Evolutionary conservation across 2,797 vertebrate species (phyloP), one percentile per base, ranked within the genome.

Genomic region (Stomatorhinus walkeri): DNA sequence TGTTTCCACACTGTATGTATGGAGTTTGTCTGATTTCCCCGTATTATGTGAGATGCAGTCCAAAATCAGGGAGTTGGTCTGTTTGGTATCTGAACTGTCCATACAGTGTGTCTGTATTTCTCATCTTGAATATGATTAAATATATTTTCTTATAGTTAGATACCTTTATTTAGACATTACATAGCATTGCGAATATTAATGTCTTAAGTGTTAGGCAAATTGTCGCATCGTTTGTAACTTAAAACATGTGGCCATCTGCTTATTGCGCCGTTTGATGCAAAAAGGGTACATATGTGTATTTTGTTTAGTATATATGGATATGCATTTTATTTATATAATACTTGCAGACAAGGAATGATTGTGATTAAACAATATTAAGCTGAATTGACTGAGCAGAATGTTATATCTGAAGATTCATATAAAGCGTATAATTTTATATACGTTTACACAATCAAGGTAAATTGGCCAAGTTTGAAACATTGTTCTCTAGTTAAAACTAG

Each of bases 401-500:
- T 51, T 84, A 24, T 51, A 51, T 22, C 19, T 85, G 46, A n/a
- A 84, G 22, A 84, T 84, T 12, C 24, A 24, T 84, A 28, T 51
- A 0, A 36, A 36, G 32, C 16, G 28, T 72, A 36, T 72, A 6
- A 36, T 72, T 16, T 72, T 72, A 72, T 72, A 36, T 36, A 68
- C 12, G 10, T 32, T 24, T 64, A 32, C 28, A 68, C 10, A 68
- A 79, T 79, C 36, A 79, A 43, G 72, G 72, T 79, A 79, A 79
- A 85, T 22, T 85, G 85, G 16, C 28, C 49, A 85, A 9, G 84
- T 24, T 12, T 28, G 12, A 87, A 76, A 68, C 46, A 40, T 64
- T 86, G 54, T 85, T 89, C 59, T 86, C 48, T 52, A 56, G 19
- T 54, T 89, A 48, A 61, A 76, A 12, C 32, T 43, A 43, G 59